A percentile compares a stretch with the other conserved stretches of the same genome.
Evolutionary conservation across 2,888 invertebrate genomes (phyloP).

Genomic region (Ectemnius cavifrons): DNA sequence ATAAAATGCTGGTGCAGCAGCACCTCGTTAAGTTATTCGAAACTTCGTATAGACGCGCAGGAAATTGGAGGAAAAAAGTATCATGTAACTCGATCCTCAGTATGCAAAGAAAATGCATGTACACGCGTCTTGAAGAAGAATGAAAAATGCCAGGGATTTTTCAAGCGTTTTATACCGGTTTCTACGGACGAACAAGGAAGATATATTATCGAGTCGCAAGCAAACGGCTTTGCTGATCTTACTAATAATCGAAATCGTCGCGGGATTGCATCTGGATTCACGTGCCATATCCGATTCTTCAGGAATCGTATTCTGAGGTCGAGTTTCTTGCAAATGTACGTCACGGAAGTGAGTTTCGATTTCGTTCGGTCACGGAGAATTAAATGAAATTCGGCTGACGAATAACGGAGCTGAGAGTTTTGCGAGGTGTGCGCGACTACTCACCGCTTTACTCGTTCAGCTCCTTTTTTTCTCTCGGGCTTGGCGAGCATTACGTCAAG

Average conservation of each 20-base stretch:
- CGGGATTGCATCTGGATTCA: too few species aligned
- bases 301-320: too few species aligned
- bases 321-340: too few species aligned
- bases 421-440: slow-evolving; percentile 29
- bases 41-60: background rate
- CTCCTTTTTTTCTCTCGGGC: slow-evolving; percentile 9
- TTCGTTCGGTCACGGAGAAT: background rate
- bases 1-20: too few species aligned
- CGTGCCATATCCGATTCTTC: too few species aligned
- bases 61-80: background rate
- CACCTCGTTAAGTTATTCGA: background rate
- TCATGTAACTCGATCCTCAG: too few species aligned
- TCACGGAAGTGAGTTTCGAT: slow-evolving; percentile 1
- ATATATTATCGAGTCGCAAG: too few species aligned
- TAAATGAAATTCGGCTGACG: background rate
- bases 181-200: too few species aligned
- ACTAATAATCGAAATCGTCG: too few species aligned
- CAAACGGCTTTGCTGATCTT: background rate
- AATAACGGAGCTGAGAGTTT: slow-evolving; percentile 14
- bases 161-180: slow-evolving; percentile 6
- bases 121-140: background rate
- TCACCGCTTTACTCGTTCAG: background rate
- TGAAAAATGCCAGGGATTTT: slow-evolving; percentile 17
- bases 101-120: background rate
- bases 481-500: slow-evolving; percentile 43